A percentile compares a stretch with the other conserved stretches of the same genome.
phyloP scores from a whole-genome alignment of 2,888 invertebrate species.

The Platynereis dumerilii region DNA sequence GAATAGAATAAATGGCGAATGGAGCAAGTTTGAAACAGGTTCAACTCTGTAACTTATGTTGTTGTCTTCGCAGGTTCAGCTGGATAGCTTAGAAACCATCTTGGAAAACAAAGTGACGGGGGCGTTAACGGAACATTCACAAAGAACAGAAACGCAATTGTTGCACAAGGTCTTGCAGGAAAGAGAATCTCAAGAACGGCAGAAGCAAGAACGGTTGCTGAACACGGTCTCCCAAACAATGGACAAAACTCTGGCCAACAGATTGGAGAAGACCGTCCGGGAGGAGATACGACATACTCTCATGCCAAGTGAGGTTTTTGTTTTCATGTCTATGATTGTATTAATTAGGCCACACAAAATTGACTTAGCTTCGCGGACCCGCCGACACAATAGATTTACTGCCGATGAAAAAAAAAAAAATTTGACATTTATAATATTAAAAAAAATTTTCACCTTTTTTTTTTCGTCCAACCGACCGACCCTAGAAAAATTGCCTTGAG shows the following conservation, averaged over 20 bases:
- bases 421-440: too few species aligned
- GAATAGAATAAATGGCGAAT: too few species aligned
- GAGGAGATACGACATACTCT: conserved; percentile 69
- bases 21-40: too few species aligned
- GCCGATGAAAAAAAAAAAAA: too few species aligned
- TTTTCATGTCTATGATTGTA: too few species aligned
- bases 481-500: too few species aligned
- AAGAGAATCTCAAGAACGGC: conserved; percentile 46
- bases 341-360: too few species aligned
- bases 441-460: too few species aligned
- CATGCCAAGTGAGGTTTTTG: conserved; percentile 63
- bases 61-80: conserved; percentile 40
- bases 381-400: too few species aligned
- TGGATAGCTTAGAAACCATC: conserved; percentile 53
- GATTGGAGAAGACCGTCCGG: conserved; percentile 68
- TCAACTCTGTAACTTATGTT: conserved; percentile 35
- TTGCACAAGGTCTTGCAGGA: conserved; percentile 48
- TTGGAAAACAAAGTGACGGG: conserved; percentile 52
- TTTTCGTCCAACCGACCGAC: too few species aligned
- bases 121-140: conserved; percentile 49
- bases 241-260: conserved; percentile 66
- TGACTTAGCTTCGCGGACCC: too few species aligned
- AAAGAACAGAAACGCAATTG: conserved; percentile 44
- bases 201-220: conserved; percentile 62
- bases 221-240: conserved; percentile 69